Percentiles rank a stretch among this genome's conserved stretches.
Conservation (phyloP, 1,140 invertebrate species). For the Ganaspis sp. region DNA sequence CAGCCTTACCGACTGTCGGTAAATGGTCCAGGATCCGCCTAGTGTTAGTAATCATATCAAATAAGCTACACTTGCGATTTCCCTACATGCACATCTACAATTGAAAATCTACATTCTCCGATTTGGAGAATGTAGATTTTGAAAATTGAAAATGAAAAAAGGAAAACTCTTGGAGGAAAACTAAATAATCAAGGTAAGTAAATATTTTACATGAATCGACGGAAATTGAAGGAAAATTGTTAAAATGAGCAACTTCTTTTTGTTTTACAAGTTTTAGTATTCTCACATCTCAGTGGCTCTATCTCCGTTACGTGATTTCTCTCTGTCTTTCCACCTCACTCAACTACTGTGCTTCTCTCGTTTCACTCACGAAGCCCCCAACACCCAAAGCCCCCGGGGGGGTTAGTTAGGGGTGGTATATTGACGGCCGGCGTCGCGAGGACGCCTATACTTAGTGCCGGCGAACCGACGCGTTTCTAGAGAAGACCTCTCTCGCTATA, state of each 20-base stretch:
- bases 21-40: too few species aligned
- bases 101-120: too few species aligned
- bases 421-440: slow-evolving; percentile 76
- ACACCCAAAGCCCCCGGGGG: slow-evolving; percentile 67
- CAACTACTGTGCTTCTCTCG: slow-evolving; percentile 51
- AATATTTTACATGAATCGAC: too few species aligned
- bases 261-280: neutral
- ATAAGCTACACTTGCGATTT: too few species aligned
- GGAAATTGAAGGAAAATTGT: too few species aligned
- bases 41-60: too few species aligned
- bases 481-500: slow-evolving; percentile 51
- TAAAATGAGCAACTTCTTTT: neutral
- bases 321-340: slow-evolving; percentile 32
- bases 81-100: too few species aligned
- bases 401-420: slow-evolving; percentile 77
- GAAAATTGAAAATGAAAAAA: too few species aligned
- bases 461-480: slow-evolving; percentile 73
- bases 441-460: slow-evolving; percentile 76
- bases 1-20: too few species aligned
- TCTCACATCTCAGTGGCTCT: neutral
- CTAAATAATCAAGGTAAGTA: too few species aligned
- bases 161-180: too few species aligned
- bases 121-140: too few species aligned
- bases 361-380: slow-evolving; percentile 49
- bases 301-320: slow-evolving; percentile 23